Evolutionary conservation across 37 sponge, comb jelly and placozoan genomes (phyloP).

Genomic region (Spongilla lacustris): DNA sequence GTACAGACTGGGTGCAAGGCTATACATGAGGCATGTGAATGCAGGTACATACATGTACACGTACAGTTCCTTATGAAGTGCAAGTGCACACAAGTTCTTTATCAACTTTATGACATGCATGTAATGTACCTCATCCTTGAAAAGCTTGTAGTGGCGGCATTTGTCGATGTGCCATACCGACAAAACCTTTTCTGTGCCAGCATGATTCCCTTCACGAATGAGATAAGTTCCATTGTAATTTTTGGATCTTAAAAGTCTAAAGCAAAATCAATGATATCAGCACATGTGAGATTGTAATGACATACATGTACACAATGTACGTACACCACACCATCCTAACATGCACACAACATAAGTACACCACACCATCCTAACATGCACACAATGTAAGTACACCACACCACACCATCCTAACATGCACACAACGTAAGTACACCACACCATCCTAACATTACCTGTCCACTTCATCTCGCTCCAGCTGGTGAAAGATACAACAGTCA

Average conservation of each 20-base stretch:
- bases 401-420: not conserved
- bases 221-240: slow-evolving; percentile 63
- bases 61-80: too few species aligned
- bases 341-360: too few species aligned
- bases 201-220: slow-evolving; percentile 57
- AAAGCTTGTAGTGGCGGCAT: slow-evolving; percentile 79
- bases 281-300: too few species aligned
- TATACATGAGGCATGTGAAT: too few species aligned
- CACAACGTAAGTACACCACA: not conserved
- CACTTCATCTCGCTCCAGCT: slow-evolving; percentile 49
- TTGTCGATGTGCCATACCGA: slow-evolving; percentile 72
- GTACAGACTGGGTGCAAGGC: too few species aligned
- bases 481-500: slow-evolving; percentile 45
- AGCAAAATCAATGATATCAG: too few species aligned
- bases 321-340: not conserved
- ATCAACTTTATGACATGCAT: not conserved
- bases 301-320: too few species aligned
- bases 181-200: slow-evolving; percentile 61
- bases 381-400: slow-evolving; percentile 12
- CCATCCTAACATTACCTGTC: slow-evolving; percentile 26
- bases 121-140: slow-evolving; percentile 49
- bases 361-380: not conserved
- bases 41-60: too few species aligned
- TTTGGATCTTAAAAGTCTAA: slow-evolving; percentile 30
- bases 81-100: not conserved